A percentile compares a stretch with the other conserved stretches of the same genome.
These are phyloP conservation scores for Macquaria ambigua DNA, from an alignment of 2,113 vertebrate species.

Conservation along the genomic window DNA sequence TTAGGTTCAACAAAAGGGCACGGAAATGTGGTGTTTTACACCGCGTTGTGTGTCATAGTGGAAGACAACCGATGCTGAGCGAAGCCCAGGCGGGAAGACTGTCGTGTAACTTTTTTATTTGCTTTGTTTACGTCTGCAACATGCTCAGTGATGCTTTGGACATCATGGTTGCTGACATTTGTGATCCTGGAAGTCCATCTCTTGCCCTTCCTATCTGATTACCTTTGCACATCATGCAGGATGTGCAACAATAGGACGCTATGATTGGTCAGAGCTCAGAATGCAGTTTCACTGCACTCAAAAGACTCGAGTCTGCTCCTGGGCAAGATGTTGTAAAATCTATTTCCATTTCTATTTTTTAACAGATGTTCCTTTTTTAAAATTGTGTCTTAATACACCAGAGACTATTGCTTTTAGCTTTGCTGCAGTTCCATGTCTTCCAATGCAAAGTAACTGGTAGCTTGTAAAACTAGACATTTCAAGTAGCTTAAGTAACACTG, in stretches of 20 bases:
- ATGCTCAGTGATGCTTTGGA: neutral
- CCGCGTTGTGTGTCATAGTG: no score
- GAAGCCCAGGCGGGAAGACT: no score
- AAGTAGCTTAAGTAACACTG: neutral
- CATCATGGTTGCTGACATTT: neutral
- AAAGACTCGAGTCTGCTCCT: no score
- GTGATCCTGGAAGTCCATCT: neutral
- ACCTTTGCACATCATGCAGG: neutral
- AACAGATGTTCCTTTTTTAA: neutral
- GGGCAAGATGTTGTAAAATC: neutral
- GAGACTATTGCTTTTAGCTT: neutral
- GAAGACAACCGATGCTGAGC: no score
- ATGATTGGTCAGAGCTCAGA: neutral
- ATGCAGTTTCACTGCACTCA: neutral
- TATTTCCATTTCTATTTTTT: neutral
- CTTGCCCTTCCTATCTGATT: neutral
- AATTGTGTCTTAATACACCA: neutral
- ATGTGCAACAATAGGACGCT: neutral
- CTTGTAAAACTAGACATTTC: conserved; percentile 3
- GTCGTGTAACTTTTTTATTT: no score
- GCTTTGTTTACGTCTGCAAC: neutral
- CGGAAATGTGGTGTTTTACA: no score
- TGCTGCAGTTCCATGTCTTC: neutral
- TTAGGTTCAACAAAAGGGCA: no score
- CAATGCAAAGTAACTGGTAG: neutral